phyloP scores from a whole-genome alignment of 92 coral and sea anemone genomes.

The Zoanthus solanderi region DNA sequence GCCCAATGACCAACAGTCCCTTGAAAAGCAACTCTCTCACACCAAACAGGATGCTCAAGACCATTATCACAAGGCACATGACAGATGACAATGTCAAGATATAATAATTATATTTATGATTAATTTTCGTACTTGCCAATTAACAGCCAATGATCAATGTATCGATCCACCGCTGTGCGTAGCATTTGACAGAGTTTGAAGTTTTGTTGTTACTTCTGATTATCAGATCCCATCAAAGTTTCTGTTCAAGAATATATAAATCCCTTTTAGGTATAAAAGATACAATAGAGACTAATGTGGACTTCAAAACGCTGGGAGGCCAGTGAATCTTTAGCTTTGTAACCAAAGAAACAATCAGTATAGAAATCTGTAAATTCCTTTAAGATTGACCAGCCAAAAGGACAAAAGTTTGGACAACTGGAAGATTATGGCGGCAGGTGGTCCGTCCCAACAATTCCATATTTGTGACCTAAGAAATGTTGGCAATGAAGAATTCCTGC shows the following conservation, averaged over 20 bases:
- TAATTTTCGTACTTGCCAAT: background rate
- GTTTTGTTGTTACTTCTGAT: background rate
- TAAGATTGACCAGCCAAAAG: too few relatives aligned
- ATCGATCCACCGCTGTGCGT: background rate
- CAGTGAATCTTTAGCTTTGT: too few relatives aligned
- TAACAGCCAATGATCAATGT: background rate
- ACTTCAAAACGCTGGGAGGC: background rate
- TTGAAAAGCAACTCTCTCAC: conserved; percentile 82
- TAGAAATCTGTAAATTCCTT: too few relatives aligned
- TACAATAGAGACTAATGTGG: background rate
- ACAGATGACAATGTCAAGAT: conserved; percentile 41
- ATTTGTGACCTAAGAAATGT: too few relatives aligned
- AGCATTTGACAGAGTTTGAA: background rate
- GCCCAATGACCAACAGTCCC: conserved; percentile 99
- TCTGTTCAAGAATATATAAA: background rate
- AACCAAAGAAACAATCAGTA: too few relatives aligned
- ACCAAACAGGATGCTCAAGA: conserved; percentile 92
- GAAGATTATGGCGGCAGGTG: too few relatives aligned
- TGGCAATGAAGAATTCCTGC: too few relatives aligned
- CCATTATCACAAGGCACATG: conserved; percentile 84
- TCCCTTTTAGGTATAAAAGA: background rate
- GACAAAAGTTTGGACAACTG: too few relatives aligned
- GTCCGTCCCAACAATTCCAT: too few relatives aligned
- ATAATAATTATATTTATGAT: background rate
- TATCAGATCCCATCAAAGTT: background rate